Conservation (phyloP, 2,113 vertebrate genomes). For the Nothobranchius furzeri region DNA sequence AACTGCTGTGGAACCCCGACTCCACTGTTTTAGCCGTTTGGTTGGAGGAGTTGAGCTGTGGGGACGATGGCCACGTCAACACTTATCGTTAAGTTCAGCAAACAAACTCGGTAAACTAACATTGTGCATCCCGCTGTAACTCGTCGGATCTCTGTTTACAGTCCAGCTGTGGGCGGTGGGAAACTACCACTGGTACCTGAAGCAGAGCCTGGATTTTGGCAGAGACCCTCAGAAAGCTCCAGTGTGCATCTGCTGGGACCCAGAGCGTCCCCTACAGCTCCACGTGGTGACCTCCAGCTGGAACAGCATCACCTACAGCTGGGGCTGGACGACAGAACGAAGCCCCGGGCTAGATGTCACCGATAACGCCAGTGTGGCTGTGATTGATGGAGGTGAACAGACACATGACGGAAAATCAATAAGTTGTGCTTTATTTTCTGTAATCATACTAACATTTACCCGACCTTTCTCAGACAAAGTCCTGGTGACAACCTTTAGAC, state of each 20-base stretch:
- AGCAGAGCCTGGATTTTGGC: constrained; percentile 90
- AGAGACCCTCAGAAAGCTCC: constrained; percentile 71
- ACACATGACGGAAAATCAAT: neutral
- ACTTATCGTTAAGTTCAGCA: constrained; percentile 80
- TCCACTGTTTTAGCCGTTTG: constrained; percentile 89
- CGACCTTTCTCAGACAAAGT: constrained; percentile 81
- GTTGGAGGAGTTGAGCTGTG: constrained; percentile 84
- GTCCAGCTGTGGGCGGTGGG: constrained; percentile 94
- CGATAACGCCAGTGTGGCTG: constrained; percentile 87
- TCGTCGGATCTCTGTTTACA: constrained; percentile 39
- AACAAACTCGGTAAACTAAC: too few species aligned
- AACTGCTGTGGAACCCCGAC: constrained; percentile 94
- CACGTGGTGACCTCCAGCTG: constrained; percentile 84
- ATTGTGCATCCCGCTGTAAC: too few species aligned
- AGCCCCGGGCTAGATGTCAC: constrained; percentile 73
- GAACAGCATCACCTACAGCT: constrained; percentile 86
- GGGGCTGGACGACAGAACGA: constrained; percentile 88
- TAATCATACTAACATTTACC: neutral
- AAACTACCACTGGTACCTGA: constrained; percentile 98
- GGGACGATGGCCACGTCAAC: constrained; percentile 62
- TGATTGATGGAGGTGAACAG: constrained; percentile 91
- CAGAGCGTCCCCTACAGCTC: constrained; percentile 78
- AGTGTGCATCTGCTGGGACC: constrained; percentile 89
- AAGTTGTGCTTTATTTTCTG: neutral
- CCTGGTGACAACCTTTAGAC: constrained; percentile 88